Evolutionary conservation across 2,888 invertebrate species (phyloP).

Genomic region (Dyspetes luteomarginatus): DNA sequence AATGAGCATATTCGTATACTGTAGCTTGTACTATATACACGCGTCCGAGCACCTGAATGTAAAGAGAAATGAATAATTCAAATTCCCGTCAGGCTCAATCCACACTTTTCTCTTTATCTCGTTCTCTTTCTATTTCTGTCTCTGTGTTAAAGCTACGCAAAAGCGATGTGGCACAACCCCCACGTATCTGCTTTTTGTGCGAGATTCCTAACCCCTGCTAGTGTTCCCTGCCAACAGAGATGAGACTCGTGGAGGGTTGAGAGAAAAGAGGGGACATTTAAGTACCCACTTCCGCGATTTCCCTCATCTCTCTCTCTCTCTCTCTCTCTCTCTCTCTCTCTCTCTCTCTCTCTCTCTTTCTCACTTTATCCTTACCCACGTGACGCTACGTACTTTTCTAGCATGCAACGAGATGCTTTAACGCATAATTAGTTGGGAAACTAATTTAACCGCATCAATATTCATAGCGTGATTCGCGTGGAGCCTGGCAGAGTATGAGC

Average conservation of each 20-base stretch:
- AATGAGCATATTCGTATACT: not conserved
- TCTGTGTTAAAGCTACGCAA: constrained; percentile 20
- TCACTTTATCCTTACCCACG: not conserved
- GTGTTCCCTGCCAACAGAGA: constrained; percentile 27
- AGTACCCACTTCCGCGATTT: constrained; percentile 56
- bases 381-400: constrained; percentile 53
- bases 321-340: not conserved
- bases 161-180: constrained; percentile 9
- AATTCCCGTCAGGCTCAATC: constrained; percentile 53
- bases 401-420: constrained; percentile 66
- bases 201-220: constrained; percentile 39
- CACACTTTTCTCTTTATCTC: constrained; percentile 34
- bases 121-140: not conserved
- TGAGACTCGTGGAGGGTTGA: constrained; percentile 21
- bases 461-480: constrained; percentile 69
- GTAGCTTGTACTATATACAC: constrained; percentile 15
- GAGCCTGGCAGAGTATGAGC: not conserved
- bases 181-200: constrained; percentile 41
- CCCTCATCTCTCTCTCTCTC: not conserved
- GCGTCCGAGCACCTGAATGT: constrained; percentile 36
- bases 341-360: constrained; percentile 1
- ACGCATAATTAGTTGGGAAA: constrained; percentile 67
- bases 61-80: constrained; percentile 64
- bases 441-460: constrained; percentile 76
- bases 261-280: constrained; percentile 49